These are phyloP conservation scores for Oceanites oceanicus DNA, from an alignment of 2,113 vertebrate genomes.

Conservation along the genomic window DNA sequence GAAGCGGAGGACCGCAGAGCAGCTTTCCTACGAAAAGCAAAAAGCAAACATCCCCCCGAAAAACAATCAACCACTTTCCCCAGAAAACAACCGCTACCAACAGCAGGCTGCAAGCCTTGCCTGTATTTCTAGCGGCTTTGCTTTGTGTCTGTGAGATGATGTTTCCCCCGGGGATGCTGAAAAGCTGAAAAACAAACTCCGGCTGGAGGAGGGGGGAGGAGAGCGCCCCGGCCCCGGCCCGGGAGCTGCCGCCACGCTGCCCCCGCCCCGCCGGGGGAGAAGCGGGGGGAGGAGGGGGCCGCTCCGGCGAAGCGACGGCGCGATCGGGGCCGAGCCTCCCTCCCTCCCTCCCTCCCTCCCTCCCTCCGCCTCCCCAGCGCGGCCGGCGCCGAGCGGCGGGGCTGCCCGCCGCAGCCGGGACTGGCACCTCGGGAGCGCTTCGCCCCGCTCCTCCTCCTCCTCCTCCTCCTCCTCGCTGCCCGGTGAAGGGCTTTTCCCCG, in stretches of 20 bases:
- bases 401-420: neutral
- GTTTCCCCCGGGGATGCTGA: neutral
- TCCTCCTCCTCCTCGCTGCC: neutral
- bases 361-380: neutral
- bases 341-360: conserved; percentile 1
- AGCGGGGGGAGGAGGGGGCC: neutral
- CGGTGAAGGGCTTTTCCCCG: no score
- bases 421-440: neutral
- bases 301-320: neutral
- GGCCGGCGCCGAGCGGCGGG: neutral
- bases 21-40: neutral
- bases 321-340: neutral
- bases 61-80: neutral
- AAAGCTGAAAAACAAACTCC: conserved; percentile 26
- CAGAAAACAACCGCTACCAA: neutral
- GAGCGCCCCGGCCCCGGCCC: neutral
- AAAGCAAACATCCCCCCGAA: neutral
- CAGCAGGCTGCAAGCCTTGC: neutral
- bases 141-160: neutral
- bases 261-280: neutral
- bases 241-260: neutral
- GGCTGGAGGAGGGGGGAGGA: neutral
- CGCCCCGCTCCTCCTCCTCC: neutral
- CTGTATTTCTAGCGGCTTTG: neutral
- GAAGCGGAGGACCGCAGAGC: neutral